Percentiles rank a stretch among this genome's conserved stretches.
phyloP scores from a whole-genome alignment of 1,140 invertebrate species.

The Drosophila pachea region DNA sequence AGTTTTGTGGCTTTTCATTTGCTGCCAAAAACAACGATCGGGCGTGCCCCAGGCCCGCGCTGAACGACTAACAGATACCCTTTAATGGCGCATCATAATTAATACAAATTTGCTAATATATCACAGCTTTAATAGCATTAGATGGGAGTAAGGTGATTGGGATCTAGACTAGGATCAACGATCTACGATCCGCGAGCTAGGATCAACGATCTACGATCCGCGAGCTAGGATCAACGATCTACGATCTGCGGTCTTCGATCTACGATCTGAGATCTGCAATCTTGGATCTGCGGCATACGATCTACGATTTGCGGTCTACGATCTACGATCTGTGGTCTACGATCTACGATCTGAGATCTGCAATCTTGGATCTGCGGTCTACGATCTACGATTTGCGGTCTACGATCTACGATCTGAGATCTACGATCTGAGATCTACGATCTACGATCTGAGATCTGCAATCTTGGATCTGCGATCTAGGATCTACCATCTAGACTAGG shows the following conservation, averaged over 20 bases:
- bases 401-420: too few relatives aligned
- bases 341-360: neutral
- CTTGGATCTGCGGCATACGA: neutral
- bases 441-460: neutral
- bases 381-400: neutral
- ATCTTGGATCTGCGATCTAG: neutral
- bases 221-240: too few relatives aligned
- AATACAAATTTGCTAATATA: too few relatives aligned
- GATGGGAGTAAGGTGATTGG: neutral
- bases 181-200: neutral
- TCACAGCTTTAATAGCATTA: too few relatives aligned
- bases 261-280: neutral
- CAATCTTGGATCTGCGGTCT: neutral
- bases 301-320: neutral
- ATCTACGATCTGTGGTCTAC: neutral
- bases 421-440: neutral
- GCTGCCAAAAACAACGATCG: slow-evolving; percentile 25
- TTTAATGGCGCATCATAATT: neutral
- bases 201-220: too few relatives aligned
- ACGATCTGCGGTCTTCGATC: neutral
- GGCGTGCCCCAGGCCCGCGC: neutral
- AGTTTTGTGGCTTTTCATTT: slow-evolving; percentile 23
- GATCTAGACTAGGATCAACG: neutral
- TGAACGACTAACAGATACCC: neutral
- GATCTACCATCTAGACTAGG: too few relatives aligned